Evolutionary conservation across 2,888 invertebrate genomes (phyloP), one percentile per base, ranked within the genome.

Genomic region (Cheilosia urbana): DNA sequence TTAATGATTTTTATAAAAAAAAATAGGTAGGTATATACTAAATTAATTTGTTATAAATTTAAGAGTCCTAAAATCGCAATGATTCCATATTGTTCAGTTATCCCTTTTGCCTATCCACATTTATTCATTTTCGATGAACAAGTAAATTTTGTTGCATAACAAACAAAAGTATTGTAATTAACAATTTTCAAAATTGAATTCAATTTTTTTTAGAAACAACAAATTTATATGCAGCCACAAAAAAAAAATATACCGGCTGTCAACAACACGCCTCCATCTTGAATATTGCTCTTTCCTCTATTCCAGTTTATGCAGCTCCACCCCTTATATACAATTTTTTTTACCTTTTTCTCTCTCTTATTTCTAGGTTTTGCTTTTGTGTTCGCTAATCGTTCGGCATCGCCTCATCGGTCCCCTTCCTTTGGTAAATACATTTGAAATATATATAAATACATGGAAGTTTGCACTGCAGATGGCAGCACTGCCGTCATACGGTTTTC

Each of bases 271-370:
- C 71, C 78, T 15, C 27, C 63, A 17, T 71, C 69, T 37, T 62
- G 13, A 40, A 53, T 47, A 9, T 17, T 19, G 17, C 1, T 1
- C n/a, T 17, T 19, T 69, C 49, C 24, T 3, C 24, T 3, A 24
- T 24, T 3, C 71, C 27, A 51, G 62, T 62, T 77, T 51, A 15
- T 53, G 47, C 55, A 68, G 78, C 83, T 83, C 83, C 83, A 37
- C 83, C 83, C 51, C 34, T 4, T 65, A 21, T 17, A 34, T 37
- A 24, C 24, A n/a, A 13, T 40, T 19, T 49, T 40, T 4, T 40
- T 17, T 34, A n/a, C 49, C 49, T 24, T 55, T 65, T 65, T 60
- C 34, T 15, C 13, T 55, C 40, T 45, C 17, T 21, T 13, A 19
- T 37, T 9, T 19, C 3, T 19, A 5, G 2, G 21, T 62, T 45